Base-by-base conservation (phyloP, 2,113 vertebrate genomes). In the Tautogolabrus adspersus region DNA sequence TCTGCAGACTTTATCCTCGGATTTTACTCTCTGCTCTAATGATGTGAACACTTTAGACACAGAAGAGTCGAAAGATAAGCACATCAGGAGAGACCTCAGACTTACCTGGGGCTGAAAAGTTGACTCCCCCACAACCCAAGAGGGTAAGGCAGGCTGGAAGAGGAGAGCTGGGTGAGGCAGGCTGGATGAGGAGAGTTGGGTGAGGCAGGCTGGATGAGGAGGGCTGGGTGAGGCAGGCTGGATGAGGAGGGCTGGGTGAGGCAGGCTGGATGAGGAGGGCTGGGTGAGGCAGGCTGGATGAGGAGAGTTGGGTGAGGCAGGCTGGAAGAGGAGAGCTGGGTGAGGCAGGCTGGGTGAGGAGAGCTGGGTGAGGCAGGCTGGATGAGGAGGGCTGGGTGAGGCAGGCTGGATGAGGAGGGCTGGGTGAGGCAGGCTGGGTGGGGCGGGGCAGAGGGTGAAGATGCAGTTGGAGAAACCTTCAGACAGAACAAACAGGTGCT, bases 401-500 rank as follows among this genome's bases (percentile, higher is more conserved):
- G 74, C 71, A 6, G 15, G 46, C 6, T 13, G 15, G 46, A 13
- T 44, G 10, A 47, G 46, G 13, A 64, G 57, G 71, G 56, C 54
- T 49, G 66, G 56, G 79, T 73, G 77, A 3, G 19, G 22, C 56
- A n/a, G 71, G 57, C 5, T 38, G 55, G 66, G 66, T 23, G 64
- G 19, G 69, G 79, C 70, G 19, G 87, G 86, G 40, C 11, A 11
- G 40, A 10, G 40, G 40, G 40, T 42, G 40, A 10, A 11, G 40
- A 10, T 3, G 40, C 84, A 92, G 82, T 34, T 6, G 87, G 91
- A 84, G 87, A 85, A 84, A 89, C 83, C 26, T 18, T 82, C 74
- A 91, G 84, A 86, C 86, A 77, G 72, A 87, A 81, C 89, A 92
- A 91, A 83, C 84, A 84, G 1, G n/a, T 10, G 11, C 84, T 86